These are phyloP conservation scores for Lacanobia wlatinum DNA, from an alignment of 2,888 invertebrate species.

Conservation along the genomic window DNA sequence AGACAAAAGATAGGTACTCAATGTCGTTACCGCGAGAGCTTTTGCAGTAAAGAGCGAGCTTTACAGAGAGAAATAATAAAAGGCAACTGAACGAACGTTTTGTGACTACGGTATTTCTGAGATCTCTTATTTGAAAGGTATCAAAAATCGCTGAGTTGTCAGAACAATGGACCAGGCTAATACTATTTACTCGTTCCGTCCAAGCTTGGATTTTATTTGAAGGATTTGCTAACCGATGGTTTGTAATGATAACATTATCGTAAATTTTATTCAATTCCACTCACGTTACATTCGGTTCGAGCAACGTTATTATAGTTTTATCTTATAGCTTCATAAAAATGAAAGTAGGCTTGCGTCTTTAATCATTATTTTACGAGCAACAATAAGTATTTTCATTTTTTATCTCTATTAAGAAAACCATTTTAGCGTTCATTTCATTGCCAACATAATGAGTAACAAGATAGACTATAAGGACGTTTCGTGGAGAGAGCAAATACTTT, in stretches of 20 bases:
- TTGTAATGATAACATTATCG: constrained; percentile 74
- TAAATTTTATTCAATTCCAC: constrained; percentile 76
- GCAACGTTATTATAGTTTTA: constrained; percentile 51
- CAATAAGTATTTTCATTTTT: constrained; percentile 45
- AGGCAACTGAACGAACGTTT: constrained; percentile 66
- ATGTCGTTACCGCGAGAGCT: constrained; percentile 70
- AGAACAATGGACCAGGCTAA: constrained; percentile 73
- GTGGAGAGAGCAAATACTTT: constrained; percentile 47
- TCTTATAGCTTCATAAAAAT: constrained; percentile 63
- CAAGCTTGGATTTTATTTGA: constrained; percentile 69
- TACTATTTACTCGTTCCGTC: constrained; percentile 72
- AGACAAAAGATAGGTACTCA: constrained; percentile 75
- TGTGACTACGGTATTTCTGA: constrained; percentile 73
- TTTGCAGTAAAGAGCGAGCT: constrained; percentile 71
- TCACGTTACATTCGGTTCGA: constrained; percentile 63
- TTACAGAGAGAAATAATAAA: constrained; percentile 73
- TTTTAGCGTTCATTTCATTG: constrained; percentile 25
- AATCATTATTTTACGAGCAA: constrained; percentile 50
- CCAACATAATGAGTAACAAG: neutral
- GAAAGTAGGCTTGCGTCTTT: constrained; percentile 38
- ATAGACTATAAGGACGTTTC: constrained; percentile 37
- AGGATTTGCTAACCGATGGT: constrained; percentile 73
- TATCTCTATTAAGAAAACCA: constrained; percentile 40
- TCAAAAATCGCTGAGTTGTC: constrained; percentile 80
- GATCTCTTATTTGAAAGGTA: constrained; percentile 77